Evolutionary conservation across 1,140 invertebrate genomes (phyloP).

Genomic region (Dinothrombium tinctorium): DNA sequence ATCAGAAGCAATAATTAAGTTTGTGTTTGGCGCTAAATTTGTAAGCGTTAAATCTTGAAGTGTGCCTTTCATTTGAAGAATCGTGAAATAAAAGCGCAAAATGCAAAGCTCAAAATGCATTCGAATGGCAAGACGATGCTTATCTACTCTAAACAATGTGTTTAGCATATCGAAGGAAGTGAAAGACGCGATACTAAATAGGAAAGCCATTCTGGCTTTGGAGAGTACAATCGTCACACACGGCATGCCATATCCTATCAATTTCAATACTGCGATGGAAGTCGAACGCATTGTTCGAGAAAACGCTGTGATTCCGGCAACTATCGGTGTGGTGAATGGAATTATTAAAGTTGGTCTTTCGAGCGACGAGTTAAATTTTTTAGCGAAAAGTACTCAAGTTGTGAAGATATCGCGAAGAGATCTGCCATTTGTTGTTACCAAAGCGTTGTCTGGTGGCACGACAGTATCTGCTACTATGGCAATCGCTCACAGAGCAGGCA

Average conservation of each 20-base stretch:
- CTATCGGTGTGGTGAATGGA: slow-evolving; percentile 66
- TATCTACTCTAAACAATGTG: too few species aligned
- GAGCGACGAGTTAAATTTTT: slow-evolving; percentile 14
- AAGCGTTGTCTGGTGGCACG: slow-evolving; percentile 60
- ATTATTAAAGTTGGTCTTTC: slow-evolving; percentile 57
- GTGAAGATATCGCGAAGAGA: slow-evolving; percentile 67
- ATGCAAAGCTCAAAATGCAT: too few species aligned
- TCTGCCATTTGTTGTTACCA: slow-evolving; percentile 45
- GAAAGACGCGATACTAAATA: slow-evolving; percentile 26
- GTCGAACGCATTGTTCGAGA: slow-evolving; percentile 48
- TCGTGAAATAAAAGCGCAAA: too few species aligned
- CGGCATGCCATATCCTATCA: slow-evolving; percentile 85
- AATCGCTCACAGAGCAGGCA: slow-evolving; percentile 47
- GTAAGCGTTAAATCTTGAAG: too few species aligned
- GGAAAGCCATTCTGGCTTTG: slow-evolving; percentile 58
- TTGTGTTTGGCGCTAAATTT: too few species aligned
- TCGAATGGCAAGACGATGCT: too few species aligned
- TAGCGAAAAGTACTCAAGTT: slow-evolving; percentile 26
- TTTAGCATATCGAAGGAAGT: slow-evolving; percentile 23
- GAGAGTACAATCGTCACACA: slow-evolving; percentile 97
- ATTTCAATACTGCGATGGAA: slow-evolving; percentile 46
- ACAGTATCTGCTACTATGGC: slow-evolving; percentile 87
- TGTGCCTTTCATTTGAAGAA: too few species aligned
- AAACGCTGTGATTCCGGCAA: slow-evolving; percentile 73
- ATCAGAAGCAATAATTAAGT: too few species aligned